Conservation (phyloP, 2,888 invertebrate species). For the Pristionchus japonicus region DNA sequence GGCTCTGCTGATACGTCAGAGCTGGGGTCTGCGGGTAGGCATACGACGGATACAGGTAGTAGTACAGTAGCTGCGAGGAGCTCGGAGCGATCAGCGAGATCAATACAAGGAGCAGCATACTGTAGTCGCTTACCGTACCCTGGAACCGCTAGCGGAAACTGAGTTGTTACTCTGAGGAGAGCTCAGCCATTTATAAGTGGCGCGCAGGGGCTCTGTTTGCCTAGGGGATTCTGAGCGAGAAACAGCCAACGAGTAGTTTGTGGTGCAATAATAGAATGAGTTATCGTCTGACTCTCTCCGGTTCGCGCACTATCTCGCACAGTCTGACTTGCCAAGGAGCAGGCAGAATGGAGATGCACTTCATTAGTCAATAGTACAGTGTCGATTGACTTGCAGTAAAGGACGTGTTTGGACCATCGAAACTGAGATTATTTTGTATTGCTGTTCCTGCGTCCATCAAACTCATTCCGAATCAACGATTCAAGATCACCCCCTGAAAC, state of each 20-base stretch:
- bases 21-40: neutral
- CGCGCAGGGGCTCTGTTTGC: slow-evolving; percentile 11
- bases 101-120: neutral
- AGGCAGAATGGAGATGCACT: neutral
- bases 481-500: neutral
- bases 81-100: neutral
- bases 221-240: slow-evolving; percentile 7
- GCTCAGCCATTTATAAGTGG: slow-evolving; percentile 31
- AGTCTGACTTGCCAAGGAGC: neutral
- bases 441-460: neutral
- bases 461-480: neutral
- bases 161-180: neutral
- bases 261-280: neutral
- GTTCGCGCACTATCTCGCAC: neutral
- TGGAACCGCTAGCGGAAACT: neutral
- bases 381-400: neutral
- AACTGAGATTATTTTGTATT: neutral
- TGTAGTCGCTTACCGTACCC: neutral
- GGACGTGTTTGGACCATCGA: neutral
- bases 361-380: neutral
- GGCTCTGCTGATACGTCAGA: neutral
- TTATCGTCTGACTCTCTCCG: neutral
- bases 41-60: slow-evolving; percentile 13
- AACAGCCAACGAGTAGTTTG: neutral
- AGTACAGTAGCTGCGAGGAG: neutral